Percentiles rank a stretch among this genome's conserved stretches.
phyloP scores from a whole-genome alignment of 2,113 vertebrate species.

The Hyaena hyaena region DNA sequence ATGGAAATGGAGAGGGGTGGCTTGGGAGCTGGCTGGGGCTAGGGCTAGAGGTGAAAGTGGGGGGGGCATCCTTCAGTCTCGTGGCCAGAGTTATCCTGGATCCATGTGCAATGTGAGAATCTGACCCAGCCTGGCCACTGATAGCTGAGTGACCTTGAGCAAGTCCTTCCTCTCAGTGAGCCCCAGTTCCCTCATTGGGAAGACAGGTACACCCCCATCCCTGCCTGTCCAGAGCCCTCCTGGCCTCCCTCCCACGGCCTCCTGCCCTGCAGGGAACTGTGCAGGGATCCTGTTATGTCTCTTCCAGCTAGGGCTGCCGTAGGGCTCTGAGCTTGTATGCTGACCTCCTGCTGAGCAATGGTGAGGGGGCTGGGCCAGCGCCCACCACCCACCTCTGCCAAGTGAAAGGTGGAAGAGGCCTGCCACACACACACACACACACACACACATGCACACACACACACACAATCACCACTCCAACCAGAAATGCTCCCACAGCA shows the following conservation, averaged over 20 bases:
- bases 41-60: too few species aligned
- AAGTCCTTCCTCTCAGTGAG: conserved; percentile 27
- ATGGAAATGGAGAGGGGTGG: neutral
- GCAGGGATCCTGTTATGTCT: neutral
- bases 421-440: neutral
- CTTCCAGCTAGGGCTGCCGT: conserved; percentile 18
- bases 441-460: neutral
- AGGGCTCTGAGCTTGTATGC: neutral
- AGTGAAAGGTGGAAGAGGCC: neutral
- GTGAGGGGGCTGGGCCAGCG: neutral
- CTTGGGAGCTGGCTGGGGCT: neutral
- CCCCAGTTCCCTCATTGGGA: neutral
- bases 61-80: neutral
- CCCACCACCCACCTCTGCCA: neutral
- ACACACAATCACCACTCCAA: neutral
- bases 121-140: neutral
- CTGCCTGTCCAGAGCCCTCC: neutral
- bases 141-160: conserved; percentile 35
- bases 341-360: neutral
- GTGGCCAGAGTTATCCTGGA: neutral
- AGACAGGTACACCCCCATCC: neutral
- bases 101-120: neutral
- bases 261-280: neutral
- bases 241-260: neutral
- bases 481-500: neutral